phyloP scores from a whole-genome alignment of 2,888 invertebrate genomes.

The Boloria selene region DNA sequence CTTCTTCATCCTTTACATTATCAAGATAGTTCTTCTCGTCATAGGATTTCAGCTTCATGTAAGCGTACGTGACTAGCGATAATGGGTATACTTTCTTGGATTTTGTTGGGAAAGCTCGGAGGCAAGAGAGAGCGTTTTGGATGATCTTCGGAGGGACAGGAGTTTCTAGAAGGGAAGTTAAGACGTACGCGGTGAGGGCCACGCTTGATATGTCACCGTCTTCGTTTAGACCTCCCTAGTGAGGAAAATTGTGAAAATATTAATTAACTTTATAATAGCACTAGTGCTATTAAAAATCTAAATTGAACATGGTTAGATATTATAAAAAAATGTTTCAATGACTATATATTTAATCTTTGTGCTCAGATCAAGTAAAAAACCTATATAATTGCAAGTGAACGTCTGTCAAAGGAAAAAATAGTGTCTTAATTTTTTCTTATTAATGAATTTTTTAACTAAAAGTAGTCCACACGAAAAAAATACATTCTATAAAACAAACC shows the following conservation, averaged over 20 bases:
- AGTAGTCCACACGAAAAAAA: no score
- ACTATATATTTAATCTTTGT: no score
- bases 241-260: no score
- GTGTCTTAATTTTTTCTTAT: background rate
- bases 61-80: conserved; percentile 61
- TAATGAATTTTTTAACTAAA: background rate
- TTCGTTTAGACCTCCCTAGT: conserved; percentile 79
- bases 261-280: no score
- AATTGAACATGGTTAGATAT: no score
- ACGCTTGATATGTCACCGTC: conserved; percentile 81
- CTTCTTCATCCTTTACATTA: conserved; percentile 58
- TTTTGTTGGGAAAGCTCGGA: conserved; percentile 70
- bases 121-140: conserved; percentile 83
- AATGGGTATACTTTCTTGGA: conserved; percentile 60
- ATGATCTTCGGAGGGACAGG: conserved; percentile 71
- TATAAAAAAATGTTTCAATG: no score
- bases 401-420: background rate
- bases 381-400: no score
- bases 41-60: conserved; percentile 53
- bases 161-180: conserved; percentile 84
- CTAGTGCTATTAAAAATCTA: no score
- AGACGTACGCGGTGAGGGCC: conserved; percentile 86
- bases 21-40: conserved; percentile 53
- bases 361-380: no score
- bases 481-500: conserved; percentile 46